These are phyloP conservation scores for Aegypius monachus DNA, from an alignment of 2,113 vertebrate species.

Conservation along the genomic window DNA sequence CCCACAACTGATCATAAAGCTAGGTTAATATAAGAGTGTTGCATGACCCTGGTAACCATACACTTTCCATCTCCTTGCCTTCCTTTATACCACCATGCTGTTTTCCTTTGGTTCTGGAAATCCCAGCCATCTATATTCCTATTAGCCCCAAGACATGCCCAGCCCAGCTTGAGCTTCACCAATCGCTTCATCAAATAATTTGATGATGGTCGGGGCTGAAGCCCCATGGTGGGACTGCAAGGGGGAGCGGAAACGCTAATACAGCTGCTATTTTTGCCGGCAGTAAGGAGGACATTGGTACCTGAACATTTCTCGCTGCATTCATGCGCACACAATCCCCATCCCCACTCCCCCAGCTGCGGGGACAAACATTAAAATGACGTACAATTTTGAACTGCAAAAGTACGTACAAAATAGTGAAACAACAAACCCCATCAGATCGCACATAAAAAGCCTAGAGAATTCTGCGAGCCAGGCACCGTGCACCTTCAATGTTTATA, in stretches of 20 bases:
- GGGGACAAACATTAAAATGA: not conserved
- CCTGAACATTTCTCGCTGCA: accelerated
- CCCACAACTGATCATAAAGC: not conserved
- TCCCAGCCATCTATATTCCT: not conserved
- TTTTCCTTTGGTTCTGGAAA: not conserved
- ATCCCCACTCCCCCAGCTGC: not conserved
- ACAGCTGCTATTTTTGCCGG: not conserved
- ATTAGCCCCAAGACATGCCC: not conserved
- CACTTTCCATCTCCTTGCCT: not conserved
- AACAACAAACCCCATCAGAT: not conserved
- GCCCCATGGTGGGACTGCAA: not conserved
- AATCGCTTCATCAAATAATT: not conserved
- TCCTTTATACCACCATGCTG: not conserved
- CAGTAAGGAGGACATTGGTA: not conserved
- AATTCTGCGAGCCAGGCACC: not conserved
- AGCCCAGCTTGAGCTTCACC: not conserved
- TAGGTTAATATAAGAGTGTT: accelerated
- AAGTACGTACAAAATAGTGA: accelerated
- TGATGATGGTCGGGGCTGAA: not conserved
- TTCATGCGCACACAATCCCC: not conserved
- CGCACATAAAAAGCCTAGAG: not conserved
- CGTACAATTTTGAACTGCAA: not conserved
- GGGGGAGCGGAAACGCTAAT: not conserved
- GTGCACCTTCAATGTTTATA: constrained; percentile 35
- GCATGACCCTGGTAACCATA: accelerated